Percentiles rank a stretch among this genome's conserved stretches.
These are phyloP conservation scores for Siniperca scherzeri DNA, from an alignment of 2,797 vertebrate genomes.

Conservation along the genomic window DNA sequence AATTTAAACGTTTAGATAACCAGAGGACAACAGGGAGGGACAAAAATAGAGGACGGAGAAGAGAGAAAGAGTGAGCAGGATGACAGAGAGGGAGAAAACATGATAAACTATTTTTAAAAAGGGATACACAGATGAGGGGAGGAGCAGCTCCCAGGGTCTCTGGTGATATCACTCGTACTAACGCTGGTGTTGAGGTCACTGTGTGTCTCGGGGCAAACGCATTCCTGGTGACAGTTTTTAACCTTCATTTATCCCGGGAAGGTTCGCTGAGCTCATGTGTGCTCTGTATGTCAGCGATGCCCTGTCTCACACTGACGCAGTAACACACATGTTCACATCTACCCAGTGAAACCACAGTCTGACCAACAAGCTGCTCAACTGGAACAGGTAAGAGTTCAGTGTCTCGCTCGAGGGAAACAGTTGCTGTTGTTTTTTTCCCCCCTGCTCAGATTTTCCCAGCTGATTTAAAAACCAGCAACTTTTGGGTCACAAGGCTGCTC, in stretches of 20 bases:
- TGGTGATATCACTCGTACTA: conserved; percentile 22
- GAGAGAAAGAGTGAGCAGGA: too few species aligned
- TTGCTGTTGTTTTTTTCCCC: conserved; percentile 3
- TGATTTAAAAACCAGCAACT: conserved; percentile 6
- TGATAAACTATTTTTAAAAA: conserved; percentile 22
- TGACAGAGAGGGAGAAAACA: neutral
- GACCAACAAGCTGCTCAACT: conserved; percentile 11
- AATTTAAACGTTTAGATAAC: conserved; percentile 57
- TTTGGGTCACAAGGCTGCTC: neutral
- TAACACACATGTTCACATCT: conserved; percentile 25
- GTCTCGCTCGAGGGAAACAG: conserved; percentile 3
- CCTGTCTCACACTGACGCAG: neutral
- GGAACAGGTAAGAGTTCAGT: neutral
- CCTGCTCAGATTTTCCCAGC: conserved; percentile 1
- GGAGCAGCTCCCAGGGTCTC: conserved; percentile 13
- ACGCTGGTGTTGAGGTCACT: conserved; percentile 43
- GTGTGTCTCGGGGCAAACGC: conserved; percentile 9
- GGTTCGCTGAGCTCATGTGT: neutral
- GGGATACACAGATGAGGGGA: conserved; percentile 14
- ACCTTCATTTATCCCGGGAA: conserved; percentile 25
- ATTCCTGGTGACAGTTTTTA: conserved; percentile 23
- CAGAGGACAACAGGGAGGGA: neutral
- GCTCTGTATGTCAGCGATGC: conserved; percentile 1
- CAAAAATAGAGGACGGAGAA: neutral
- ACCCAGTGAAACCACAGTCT: conserved; percentile 13